Percentiles rank a stretch among this genome's conserved stretches.
Evolutionary conservation across 2,113 vertebrate genomes (phyloP).

Genomic region (Alexandromys fortis): DNA sequence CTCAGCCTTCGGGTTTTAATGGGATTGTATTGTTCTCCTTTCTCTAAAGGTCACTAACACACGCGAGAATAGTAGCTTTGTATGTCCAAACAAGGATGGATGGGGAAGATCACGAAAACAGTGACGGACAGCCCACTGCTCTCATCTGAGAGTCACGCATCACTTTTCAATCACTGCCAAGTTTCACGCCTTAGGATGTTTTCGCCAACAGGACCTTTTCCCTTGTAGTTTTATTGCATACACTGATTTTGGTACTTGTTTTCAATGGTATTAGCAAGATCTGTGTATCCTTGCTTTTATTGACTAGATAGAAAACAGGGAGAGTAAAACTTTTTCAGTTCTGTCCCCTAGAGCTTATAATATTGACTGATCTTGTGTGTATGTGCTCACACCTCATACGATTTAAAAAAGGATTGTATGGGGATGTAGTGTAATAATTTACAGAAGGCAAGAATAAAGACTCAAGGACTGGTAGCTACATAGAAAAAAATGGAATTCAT

Average conservation of each 20-base stretch:
- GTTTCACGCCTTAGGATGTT: neutral
- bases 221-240: neutral
- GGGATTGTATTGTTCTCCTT: neutral
- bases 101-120: neutral
- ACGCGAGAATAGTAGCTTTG: neutral
- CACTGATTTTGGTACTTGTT: neutral
- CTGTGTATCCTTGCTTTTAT: neutral
- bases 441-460: neutral
- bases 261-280: neutral
- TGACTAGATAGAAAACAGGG: neutral
- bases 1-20: neutral
- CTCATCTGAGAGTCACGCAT: neutral
- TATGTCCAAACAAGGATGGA: neutral
- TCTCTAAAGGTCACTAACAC: neutral
- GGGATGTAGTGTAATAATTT: neutral
- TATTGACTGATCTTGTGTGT: neutral
- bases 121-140: neutral
- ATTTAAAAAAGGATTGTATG: neutral
- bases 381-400: too few species aligned
- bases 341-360: neutral
- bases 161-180: neutral
- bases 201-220: neutral
- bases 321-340: neutral
- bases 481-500: neutral
- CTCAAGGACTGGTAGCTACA: neutral